Evolutionary conservation across 2,113 vertebrate genomes (phyloP).

Genomic region (Sarotherodon lohbergeri): DNA sequence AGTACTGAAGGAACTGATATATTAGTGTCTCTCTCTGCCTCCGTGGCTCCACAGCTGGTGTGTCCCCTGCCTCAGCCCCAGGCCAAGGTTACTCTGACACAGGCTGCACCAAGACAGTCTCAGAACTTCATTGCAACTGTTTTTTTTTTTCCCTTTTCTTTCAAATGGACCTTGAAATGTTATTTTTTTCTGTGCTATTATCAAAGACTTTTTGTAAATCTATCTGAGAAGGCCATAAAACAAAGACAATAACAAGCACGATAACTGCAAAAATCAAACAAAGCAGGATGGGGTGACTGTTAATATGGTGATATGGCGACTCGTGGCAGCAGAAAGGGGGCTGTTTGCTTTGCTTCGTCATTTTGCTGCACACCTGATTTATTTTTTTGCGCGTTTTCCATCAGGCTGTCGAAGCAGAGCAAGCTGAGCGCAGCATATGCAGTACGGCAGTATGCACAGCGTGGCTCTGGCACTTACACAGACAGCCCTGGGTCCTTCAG

Average conservation of each 20-base stretch:
- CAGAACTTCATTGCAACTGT: slow-evolving; percentile 30
- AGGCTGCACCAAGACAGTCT: slow-evolving; percentile 44
- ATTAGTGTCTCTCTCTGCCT: slow-evolving; percentile 14
- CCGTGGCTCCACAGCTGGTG: slow-evolving; percentile 25
- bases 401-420: slow-evolving; percentile 56
- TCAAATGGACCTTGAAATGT: slow-evolving; percentile 48
- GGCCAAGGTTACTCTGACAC: slow-evolving; percentile 54
- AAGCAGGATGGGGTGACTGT: slow-evolving; percentile 24
- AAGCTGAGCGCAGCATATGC: slow-evolving; percentile 61
- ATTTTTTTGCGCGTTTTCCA: slow-evolving; percentile 19
- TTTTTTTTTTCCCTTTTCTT: not conserved
- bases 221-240: slow-evolving; percentile 63
- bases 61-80: slow-evolving; percentile 55
- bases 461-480: slow-evolving; percentile 58
- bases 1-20: not conserved
- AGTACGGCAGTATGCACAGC: slow-evolving; percentile 54
- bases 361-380: slow-evolving; percentile 47
- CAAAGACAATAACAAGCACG: slow-evolving; percentile 39
- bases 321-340: not conserved
- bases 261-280: slow-evolving; percentile 44
- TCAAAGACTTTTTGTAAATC: slow-evolving; percentile 52
- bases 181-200: slow-evolving; percentile 40
- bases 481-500: slow-evolving; percentile 59
- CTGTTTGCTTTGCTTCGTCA: slow-evolving; percentile 43
- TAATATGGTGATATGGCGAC: slow-evolving; percentile 1